These are phyloP conservation scores for Apeltes quadracus DNA, from an alignment of 2,113 vertebrate genomes.

Conservation along the genomic window DNA sequence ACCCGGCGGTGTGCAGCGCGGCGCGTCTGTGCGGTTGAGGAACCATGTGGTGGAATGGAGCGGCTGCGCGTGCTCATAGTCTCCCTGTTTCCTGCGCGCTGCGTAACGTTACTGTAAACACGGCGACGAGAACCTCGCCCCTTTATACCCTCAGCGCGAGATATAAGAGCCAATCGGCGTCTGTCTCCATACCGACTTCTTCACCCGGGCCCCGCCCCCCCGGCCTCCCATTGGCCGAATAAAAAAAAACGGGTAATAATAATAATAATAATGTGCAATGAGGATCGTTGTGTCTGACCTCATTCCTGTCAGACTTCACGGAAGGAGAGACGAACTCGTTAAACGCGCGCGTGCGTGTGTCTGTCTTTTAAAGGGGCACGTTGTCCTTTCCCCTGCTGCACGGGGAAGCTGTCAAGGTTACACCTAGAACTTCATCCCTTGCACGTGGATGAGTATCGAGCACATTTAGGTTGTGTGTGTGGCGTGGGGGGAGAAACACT, in stretches of 20 bases:
- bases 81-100: constrained; percentile 79
- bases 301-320: constrained; percentile 89
- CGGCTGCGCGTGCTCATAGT: constrained; percentile 84
- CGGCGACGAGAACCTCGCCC: constrained; percentile 80
- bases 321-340: constrained; percentile 85
- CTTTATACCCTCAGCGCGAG: constrained; percentile 86
- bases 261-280: constrained; percentile 95
- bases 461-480: constrained; percentile 49
- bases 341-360: constrained; percentile 26
- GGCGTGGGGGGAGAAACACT: no score
- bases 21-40: constrained; percentile 74
- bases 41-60: constrained; percentile 83
- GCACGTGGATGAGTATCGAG: constrained; percentile 55
- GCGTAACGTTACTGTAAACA: constrained; percentile 88
- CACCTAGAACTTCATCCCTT: constrained; percentile 62
- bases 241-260: constrained; percentile 86
- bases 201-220: constrained; percentile 80
- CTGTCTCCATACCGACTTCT: constrained; percentile 90
- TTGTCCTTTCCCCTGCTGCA: constrained; percentile 45
- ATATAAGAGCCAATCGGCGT: constrained; percentile 81
- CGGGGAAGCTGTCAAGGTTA: constrained; percentile 48
- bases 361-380: constrained; percentile 73
- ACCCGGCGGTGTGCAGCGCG: constrained; percentile 75
- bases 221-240: constrained; percentile 84
- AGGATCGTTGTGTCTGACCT: constrained; percentile 97